These are phyloP conservation scores for Blastobasis adustella DNA, from an alignment of 2,888 invertebrate genomes.

Conservation along the genomic window DNA sequence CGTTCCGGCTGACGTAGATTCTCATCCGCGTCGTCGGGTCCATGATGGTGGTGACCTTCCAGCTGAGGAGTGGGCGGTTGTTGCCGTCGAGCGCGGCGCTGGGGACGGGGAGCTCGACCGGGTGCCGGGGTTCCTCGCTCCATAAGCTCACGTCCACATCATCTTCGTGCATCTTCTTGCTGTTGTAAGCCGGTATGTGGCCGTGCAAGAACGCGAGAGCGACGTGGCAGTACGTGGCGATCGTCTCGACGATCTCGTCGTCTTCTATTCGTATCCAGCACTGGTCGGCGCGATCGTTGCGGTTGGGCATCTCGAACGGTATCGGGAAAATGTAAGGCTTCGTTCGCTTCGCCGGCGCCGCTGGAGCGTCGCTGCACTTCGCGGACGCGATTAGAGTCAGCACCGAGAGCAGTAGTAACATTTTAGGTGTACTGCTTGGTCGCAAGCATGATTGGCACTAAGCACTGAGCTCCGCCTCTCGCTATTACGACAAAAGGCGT, in stretches of 20 bases:
- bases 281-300: conserved; percentile 59
- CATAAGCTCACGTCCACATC: conserved; percentile 53
- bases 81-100: not conserved
- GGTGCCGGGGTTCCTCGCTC: conserved; percentile 33
- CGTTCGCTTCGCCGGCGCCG: too few species aligned
- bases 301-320: conserved; percentile 52
- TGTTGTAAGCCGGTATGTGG: conserved; percentile 56
- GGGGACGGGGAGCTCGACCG: not conserved
- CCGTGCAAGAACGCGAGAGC: conserved; percentile 46
- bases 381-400: too few species aligned
- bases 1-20: conserved; percentile 50
- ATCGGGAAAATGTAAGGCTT: conserved; percentile 43
- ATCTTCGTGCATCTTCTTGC: conserved; percentile 53
- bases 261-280: conserved; percentile 65
- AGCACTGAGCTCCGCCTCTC: conserved; percentile 36
- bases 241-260: conserved; percentile 49
- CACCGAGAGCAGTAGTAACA: conserved; percentile 37
- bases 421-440: conserved; percentile 56
- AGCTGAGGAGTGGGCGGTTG: conserved; percentile 24
- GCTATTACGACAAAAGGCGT: conserved; percentile 42
- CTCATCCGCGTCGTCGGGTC: conserved; percentile 50
- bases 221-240: conserved; percentile 45
- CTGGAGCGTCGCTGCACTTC: too few species aligned
- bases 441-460: conserved; percentile 62
- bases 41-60: conserved; percentile 48